Conservation (phyloP, 2,888 invertebrate species). For the Lypha dubia region DNA sequence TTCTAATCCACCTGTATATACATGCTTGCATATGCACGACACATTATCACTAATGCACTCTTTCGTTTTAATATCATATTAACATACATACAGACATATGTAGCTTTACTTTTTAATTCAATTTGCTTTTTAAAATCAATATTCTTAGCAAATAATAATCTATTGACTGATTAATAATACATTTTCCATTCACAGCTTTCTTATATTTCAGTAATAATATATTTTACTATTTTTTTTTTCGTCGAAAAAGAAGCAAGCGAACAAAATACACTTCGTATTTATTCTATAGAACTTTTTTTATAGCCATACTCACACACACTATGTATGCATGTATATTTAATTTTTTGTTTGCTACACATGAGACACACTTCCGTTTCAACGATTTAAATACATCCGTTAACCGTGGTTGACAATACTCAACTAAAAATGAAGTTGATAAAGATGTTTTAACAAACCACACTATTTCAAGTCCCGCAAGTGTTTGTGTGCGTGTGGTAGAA, state of each 20-base stretch:
- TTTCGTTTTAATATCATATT: slow-evolving; percentile 32
- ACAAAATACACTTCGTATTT: slow-evolving; percentile 14
- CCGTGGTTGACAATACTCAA: slow-evolving; percentile 65
- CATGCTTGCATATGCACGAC: slow-evolving; percentile 38
- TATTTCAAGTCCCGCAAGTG: slow-evolving; percentile 29
- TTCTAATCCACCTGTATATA: slow-evolving; percentile 45
- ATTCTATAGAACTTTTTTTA: slow-evolving; percentile 34
- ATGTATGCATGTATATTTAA: not conserved
- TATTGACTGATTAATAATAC: slow-evolving; percentile 20
- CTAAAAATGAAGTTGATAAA: slow-evolving; percentile 66
- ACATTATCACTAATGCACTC: slow-evolving; percentile 33
- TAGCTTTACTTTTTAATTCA: slow-evolving; percentile 29
- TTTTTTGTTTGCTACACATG: not conserved
- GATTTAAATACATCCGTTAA: slow-evolving; percentile 58
- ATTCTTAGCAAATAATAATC: slow-evolving; percentile 4
- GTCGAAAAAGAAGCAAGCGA: slow-evolving; percentile 27
- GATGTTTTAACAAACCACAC: slow-evolving; percentile 44
- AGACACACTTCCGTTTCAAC: slow-evolving; percentile 37
- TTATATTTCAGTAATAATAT: slow-evolving; percentile 4
- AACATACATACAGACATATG: not conserved
- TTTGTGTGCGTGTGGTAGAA: slow-evolving; percentile 17
- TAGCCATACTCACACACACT: not conserved
- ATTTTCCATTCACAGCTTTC: slow-evolving; percentile 25
- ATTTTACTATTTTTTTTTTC: slow-evolving; percentile 46
- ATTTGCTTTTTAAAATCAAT: slow-evolving; percentile 6